Conservation (phyloP, 64 coral and sea anemone genomes). For the Porites australiensis region DNA sequence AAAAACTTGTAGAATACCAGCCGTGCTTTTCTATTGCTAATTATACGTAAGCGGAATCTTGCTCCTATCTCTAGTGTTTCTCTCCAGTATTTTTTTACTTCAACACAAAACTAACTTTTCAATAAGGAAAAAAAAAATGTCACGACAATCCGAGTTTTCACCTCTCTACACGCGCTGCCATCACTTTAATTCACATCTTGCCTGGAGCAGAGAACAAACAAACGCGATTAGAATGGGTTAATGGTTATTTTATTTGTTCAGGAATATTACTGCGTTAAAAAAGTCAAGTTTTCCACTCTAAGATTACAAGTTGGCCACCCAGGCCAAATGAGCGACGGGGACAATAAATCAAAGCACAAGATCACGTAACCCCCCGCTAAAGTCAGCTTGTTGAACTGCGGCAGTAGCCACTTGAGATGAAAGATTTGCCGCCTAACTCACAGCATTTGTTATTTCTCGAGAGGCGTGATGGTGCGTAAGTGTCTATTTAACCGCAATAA, state of each 20-base stretch:
- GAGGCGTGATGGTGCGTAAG: constrained; percentile 47
- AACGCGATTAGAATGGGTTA: constrained; percentile 81
- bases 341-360: not conserved
- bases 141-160: constrained; percentile 1
- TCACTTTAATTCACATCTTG: constrained; percentile 60
- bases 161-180: not conserved
- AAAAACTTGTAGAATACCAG: constrained; percentile 16
- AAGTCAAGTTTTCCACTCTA: not conserved
- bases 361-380: not conserved
- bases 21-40: constrained; percentile 29
- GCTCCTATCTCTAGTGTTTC: not conserved
- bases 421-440: constrained; percentile 31
- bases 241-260: constrained; percentile 88
- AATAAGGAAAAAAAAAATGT: constrained; percentile 13
- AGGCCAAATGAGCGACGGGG: not conserved
- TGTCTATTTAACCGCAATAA: constrained; percentile 62
- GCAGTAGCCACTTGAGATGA: constrained; percentile 24
- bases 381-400: not conserved
- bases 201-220: constrained; percentile 80
- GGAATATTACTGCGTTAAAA: constrained; percentile 7
- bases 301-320: not conserved
- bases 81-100: not conserved
- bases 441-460: constrained; percentile 38
- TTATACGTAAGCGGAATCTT: not conserved
- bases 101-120: constrained; percentile 40